Base-by-base conservation (phyloP, 2,113 vertebrate species). In the Syngnathus floridae region DNA sequence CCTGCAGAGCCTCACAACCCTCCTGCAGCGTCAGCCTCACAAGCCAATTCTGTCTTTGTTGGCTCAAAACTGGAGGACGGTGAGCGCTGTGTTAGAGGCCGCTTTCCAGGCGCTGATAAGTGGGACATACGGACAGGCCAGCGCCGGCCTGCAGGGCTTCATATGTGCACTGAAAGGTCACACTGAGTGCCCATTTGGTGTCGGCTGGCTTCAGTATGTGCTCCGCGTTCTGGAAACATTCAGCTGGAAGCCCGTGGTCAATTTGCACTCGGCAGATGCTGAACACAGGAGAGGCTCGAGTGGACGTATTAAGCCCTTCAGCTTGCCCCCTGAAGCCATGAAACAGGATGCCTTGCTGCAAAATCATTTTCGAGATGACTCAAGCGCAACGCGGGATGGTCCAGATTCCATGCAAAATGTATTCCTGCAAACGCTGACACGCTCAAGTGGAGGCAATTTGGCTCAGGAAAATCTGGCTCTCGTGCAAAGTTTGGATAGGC, bases 211-310 rank as follows among this genome's bases (percentile, higher is more conserved):
- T 58, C 90, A 92, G 75, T 88, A 93, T 73, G 76, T 95, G 49
- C 70, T 93, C 49, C 72, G 87, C 55, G 82, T 93, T 40, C 66
- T 95, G 61, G 91, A 93, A 66, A 91, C 88, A 2, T 90, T 82
- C n/a, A 92, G 90, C 74, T 94, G 94, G 93, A 93, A 89, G 72
- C 90, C 93, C 4, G 82, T 93, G 48, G 86, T 93, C 58, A 93
- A 90, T 81, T 75, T 94, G 54, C 92, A 92, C 70, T 86, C 93
- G 35, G 71, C 71, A 55, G 70, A 56, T 12, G 76, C 61, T n/a
- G 84, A 85, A 35, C 80, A 72, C 61, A 82, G 64, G 1, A 75
- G n/a, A 35, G 75, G 74, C 55, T 79, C 75, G 0, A 36, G 71
- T 8, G 91, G 84, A 21, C 89, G 85, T 62, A 81, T 89, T 8